Conservation (phyloP, 1,140 invertebrate genomes). For the Atta colombica region DNA sequence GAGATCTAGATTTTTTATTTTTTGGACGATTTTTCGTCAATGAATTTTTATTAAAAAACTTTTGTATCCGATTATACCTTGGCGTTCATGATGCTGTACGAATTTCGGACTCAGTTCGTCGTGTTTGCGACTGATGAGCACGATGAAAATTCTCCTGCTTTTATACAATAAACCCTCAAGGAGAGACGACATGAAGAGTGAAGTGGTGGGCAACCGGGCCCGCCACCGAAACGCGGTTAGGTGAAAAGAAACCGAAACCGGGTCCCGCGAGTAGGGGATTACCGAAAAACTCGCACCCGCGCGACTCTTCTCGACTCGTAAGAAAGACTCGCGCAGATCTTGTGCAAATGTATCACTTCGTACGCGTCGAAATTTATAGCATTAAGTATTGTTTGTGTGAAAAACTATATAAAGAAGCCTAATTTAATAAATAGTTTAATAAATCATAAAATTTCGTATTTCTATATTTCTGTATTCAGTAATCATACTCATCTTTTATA, state of each 20-base stretch:
- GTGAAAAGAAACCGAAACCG: constrained; percentile 73
- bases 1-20: not conserved
- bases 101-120: constrained; percentile 66
- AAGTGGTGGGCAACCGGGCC: constrained; percentile 70
- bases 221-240: constrained; percentile 64
- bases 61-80: constrained; percentile 78
- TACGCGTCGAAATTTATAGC: constrained; percentile 45
- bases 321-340: constrained; percentile 45
- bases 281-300: constrained; percentile 62
- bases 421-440: not conserved
- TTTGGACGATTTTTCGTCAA: not conserved
- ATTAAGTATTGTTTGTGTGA: not conserved
- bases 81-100: constrained; percentile 80
- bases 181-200: constrained; percentile 66
- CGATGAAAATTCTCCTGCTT: constrained; percentile 79
- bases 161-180: constrained; percentile 82
- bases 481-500: not conserved
- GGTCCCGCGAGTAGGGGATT: constrained; percentile 51
- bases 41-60: not conserved
- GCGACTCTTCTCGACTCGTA: constrained; percentile 53
- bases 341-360: constrained; percentile 54
- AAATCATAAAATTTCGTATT: not conserved
- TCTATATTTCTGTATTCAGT: not conserved
- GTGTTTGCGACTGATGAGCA: constrained; percentile 80
- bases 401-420: not conserved